phyloP scores from a whole-genome alignment of 2,113 vertebrate genomes.

The Shinisaurus crocodilurus region DNA sequence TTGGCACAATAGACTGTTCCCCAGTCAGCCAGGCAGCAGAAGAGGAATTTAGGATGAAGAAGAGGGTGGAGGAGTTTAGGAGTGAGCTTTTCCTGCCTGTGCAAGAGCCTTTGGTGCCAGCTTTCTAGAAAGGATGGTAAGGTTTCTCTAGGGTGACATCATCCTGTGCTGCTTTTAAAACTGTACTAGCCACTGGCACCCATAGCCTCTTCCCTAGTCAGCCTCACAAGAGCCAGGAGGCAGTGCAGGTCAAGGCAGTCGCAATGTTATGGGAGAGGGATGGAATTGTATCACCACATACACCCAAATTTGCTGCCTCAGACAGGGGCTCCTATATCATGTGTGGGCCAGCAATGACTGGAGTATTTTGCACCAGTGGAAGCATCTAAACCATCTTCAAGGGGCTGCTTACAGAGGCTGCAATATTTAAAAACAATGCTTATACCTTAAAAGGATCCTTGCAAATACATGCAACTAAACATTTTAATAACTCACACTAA shows the following conservation, averaged over 20 bases:
- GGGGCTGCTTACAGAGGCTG: too few relatives aligned
- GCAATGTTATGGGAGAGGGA: too few relatives aligned
- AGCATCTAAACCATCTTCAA: not conserved
- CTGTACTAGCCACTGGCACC: too few relatives aligned
- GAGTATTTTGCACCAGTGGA: not conserved
- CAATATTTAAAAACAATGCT: not conserved
- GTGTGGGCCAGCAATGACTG: not conserved
- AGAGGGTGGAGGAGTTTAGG: not conserved
- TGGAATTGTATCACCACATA: not conserved
- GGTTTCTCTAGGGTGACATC: not conserved
- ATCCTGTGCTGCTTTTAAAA: not conserved
- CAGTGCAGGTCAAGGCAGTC: not conserved
- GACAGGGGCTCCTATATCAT: not conserved
- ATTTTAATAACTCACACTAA: not conserved
- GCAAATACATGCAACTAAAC: not conserved
- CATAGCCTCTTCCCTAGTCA: not conserved
- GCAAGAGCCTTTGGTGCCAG: not conserved
- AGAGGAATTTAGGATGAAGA: not conserved
- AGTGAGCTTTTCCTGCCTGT: not conserved
- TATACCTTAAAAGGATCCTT: not conserved
- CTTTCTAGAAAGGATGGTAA: not conserved
- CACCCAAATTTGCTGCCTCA: not conserved
- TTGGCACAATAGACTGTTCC: not conserved
- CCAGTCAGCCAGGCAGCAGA: not conserved
- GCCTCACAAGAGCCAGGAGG: not conserved